These are phyloP conservation scores for Adineta ricciae DNA, from an alignment of 2,888 invertebrate genomes.

Conservation along the genomic window DNA sequence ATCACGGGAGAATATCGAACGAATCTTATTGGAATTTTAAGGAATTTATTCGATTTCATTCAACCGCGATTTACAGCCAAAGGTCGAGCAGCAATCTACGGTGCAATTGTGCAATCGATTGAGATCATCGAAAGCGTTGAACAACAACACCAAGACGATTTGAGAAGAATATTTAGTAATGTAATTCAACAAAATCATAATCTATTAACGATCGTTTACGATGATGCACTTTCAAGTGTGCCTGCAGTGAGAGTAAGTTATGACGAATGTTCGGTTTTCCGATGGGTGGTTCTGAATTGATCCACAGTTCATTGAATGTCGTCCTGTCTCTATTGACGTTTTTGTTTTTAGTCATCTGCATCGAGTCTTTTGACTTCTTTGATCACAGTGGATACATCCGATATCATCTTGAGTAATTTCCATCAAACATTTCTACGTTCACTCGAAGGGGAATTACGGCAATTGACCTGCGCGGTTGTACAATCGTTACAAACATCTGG, in stretches of 20 bases:
- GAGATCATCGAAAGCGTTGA: background rate
- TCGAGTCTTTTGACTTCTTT: background rate
- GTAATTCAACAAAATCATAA: background rate
- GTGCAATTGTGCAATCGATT: background rate
- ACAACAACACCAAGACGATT: constrained; percentile 15
- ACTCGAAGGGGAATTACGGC: background rate
- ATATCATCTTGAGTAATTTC: background rate
- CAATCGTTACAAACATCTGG: constrained; percentile 16
- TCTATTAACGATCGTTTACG: background rate
- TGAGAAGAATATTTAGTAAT: background rate
- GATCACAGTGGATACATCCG: background rate
- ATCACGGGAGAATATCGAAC: background rate
- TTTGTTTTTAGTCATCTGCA: background rate
- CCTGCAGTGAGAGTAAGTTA: background rate
- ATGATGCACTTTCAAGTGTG: background rate
- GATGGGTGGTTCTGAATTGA: no score
- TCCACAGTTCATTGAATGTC: no score
- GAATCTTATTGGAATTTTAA: background rate
- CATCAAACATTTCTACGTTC: constrained; percentile 20
- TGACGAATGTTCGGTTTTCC: no score
- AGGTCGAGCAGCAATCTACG: background rate
- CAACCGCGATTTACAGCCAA: background rate
- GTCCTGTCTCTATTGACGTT: no score
- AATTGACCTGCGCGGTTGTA: background rate
- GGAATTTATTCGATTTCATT: background rate